A percentile compares a stretch with the other conserved stretches of the same genome.
These are phyloP conservation scores for Rutpela maculata DNA, from an alignment of 2,888 invertebrate genomes.

Conservation along the genomic window DNA sequence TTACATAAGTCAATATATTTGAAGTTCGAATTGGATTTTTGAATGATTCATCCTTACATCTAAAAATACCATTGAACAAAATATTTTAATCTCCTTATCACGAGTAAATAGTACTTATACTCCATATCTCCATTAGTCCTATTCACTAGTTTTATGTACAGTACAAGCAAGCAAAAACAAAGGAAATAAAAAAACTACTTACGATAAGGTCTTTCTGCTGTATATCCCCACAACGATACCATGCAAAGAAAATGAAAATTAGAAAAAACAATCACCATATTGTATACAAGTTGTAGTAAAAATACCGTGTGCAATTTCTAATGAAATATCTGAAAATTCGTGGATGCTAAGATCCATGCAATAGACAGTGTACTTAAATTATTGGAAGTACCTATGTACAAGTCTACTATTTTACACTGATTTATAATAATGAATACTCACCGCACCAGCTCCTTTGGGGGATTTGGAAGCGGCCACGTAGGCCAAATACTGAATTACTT, in stretches of 20 bases:
- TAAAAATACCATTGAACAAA: constrained; percentile 8
- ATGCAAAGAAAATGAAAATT: constrained; percentile 71
- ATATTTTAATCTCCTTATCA: constrained; percentile 21
- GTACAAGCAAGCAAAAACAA: constrained; percentile 46
- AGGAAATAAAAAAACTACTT: constrained; percentile 67
- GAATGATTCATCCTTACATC: not conserved
- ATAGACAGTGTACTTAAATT: constrained; percentile 9
- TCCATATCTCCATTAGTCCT: not conserved
- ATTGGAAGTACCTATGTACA: constrained; percentile 14
- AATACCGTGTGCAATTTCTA: constrained; percentile 34
- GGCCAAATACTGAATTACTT: constrained; percentile 99
- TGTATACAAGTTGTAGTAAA: constrained; percentile 36
- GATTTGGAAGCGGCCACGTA: constrained; percentile 99
- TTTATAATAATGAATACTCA: constrained; percentile 75
- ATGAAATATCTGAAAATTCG: constrained; percentile 3
- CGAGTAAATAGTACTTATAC: constrained; percentile 20
- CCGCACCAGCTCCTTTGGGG: constrained; percentile 91
- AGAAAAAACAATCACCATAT: constrained; percentile 56
- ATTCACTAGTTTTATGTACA: constrained; percentile 17
- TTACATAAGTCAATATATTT: not conserved
- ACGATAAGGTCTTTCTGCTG: constrained; percentile 74
- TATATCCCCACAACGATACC: constrained; percentile 66
- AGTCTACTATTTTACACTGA: not conserved
- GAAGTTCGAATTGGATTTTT: not conserved
- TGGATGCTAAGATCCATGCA: constrained; percentile 36